These are phyloP conservation scores for Drosophila birchii DNA, from an alignment of 2,888 invertebrate species.

Conservation along the genomic window DNA sequence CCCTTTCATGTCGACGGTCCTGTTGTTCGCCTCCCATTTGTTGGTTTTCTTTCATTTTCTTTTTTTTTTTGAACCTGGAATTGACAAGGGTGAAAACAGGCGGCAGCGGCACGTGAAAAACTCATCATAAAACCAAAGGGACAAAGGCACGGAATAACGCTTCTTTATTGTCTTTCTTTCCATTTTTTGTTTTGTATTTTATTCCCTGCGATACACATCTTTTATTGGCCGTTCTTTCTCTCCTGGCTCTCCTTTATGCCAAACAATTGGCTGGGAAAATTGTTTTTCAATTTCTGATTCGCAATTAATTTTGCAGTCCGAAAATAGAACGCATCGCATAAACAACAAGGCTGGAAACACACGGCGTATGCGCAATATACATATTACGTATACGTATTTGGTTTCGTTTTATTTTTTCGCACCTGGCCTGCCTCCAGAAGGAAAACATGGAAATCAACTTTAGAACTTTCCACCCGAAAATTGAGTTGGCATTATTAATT, in stretches of 20 bases:
- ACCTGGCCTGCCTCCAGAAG: constrained; percentile 12
- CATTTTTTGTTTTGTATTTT: constrained; percentile 5
- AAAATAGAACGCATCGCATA: constrained; percentile 38
- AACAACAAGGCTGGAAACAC: constrained; percentile 37
- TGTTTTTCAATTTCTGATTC: constrained; percentile 45
- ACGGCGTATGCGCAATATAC: constrained; percentile 62
- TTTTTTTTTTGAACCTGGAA: constrained; percentile 43
- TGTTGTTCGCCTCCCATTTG: constrained; percentile 18
- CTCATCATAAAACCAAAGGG: constrained; percentile 63
- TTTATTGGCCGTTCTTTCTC: constrained; percentile 48
- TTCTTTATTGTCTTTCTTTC: constrained; percentile 34
- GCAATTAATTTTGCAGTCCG: constrained; percentile 41
- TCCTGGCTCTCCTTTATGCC: constrained; percentile 12
- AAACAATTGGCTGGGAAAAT: constrained; percentile 41
- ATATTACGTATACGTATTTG: constrained; percentile 21
- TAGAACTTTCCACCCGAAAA: constrained; percentile 51
- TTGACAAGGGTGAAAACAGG: constrained; percentile 64
- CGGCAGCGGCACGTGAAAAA: constrained; percentile 66
- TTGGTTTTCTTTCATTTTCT: constrained; percentile 20
- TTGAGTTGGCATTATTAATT: constrained; percentile 67
- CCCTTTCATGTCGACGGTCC: constrained; percentile 31
- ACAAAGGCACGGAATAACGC: constrained; percentile 31
- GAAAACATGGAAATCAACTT: constrained; percentile 33
- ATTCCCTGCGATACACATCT: constrained; percentile 49
- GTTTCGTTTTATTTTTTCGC: background rate